Evolutionary conservation across 2,113 vertebrate genomes (phyloP).

Genomic region (Cheirogaleus medius): DNA sequence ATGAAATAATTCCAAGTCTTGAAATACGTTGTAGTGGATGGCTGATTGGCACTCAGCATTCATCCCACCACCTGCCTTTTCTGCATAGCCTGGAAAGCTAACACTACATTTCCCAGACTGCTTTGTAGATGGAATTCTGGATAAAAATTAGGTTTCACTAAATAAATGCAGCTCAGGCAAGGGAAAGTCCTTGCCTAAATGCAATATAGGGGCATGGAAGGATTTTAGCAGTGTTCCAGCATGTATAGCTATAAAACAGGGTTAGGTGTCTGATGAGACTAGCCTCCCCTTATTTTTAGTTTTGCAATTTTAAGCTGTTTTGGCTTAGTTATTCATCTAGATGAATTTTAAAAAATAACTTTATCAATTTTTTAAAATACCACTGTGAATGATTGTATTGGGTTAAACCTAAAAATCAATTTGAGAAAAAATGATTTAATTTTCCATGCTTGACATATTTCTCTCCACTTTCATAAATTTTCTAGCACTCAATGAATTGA

Average conservation of each 20-base stretch:
- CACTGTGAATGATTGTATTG: not conserved
- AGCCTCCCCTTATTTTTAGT: not conserved
- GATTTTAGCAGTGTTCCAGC: not conserved
- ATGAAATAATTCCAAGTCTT: not conserved
- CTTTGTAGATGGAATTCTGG: not conserved
- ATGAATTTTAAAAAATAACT: not conserved
- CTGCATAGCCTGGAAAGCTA: not conserved
- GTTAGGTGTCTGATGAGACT: not conserved
- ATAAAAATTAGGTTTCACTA: not conserved
- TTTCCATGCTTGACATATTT: not conserved
- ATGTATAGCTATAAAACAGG: not conserved
- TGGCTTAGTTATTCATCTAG: not conserved
- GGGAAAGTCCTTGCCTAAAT: not conserved
- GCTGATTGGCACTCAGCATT: not conserved
- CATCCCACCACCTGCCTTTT: not conserved
- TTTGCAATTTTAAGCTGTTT: not conserved
- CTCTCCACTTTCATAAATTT: not conserved
- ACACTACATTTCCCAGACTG: not conserved
- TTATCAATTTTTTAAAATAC: not conserved
- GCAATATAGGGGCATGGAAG: not conserved
- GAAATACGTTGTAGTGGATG: not conserved
- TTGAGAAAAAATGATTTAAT: not conserved
- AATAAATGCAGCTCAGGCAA: not conserved
- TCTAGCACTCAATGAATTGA: not conserved
- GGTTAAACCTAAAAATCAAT: not conserved